A percentile compares a stretch with the other conserved stretches of the same genome.
These are phyloP conservation scores for Actinernus sp. DNA, from an alignment of 92 coral and sea anemone species.

Conservation along the genomic window DNA sequence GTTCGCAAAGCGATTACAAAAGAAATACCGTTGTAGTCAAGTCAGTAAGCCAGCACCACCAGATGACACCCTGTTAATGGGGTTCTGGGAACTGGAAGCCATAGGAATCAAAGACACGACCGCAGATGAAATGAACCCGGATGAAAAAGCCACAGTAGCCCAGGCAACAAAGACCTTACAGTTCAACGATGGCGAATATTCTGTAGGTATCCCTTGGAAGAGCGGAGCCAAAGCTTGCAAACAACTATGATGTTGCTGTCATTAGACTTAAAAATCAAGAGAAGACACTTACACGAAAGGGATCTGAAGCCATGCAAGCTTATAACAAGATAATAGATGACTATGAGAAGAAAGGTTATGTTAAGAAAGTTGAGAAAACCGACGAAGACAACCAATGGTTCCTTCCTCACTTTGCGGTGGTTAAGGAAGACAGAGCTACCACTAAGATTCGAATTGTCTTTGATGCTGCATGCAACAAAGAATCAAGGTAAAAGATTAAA, in stretches of 20 bases:
- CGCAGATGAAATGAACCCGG: conserved; percentile 14
- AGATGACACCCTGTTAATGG: conserved; percentile 22
- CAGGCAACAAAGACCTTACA: conserved; percentile 28
- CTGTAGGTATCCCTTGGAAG: conserved; percentile 3
- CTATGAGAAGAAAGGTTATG: conserved; percentile 33
- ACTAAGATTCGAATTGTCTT: conserved; percentile 47
- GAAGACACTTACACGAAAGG: conserved; percentile 13
- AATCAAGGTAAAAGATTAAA: conserved; percentile 37
- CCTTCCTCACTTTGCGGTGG: conserved; percentile 50
- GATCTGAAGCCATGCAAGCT: conserved; percentile 18
- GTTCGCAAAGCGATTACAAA: no score
- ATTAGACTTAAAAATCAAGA: conserved; percentile 45
- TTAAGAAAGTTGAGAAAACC: conserved; percentile 6
- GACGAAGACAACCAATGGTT: conserved; percentile 16
- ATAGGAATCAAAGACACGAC: conserved; percentile 36
- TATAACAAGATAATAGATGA: conserved; percentile 28
- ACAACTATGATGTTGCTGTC: conserved; percentile 48
- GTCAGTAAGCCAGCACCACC: conserved; percentile 17
- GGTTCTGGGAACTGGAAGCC: conserved; percentile 58
- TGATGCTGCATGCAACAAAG: conserved; percentile 45
- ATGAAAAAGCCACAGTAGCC: conserved; percentile 43
- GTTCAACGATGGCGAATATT: conserved; percentile 19
- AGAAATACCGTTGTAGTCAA: no score
- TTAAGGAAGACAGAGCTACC: conserved; percentile 28
- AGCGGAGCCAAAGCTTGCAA: conserved; percentile 39